phyloP scores from a whole-genome alignment of 2,113 vertebrate genomes.

The Nothobranchius kuhntae region DNA sequence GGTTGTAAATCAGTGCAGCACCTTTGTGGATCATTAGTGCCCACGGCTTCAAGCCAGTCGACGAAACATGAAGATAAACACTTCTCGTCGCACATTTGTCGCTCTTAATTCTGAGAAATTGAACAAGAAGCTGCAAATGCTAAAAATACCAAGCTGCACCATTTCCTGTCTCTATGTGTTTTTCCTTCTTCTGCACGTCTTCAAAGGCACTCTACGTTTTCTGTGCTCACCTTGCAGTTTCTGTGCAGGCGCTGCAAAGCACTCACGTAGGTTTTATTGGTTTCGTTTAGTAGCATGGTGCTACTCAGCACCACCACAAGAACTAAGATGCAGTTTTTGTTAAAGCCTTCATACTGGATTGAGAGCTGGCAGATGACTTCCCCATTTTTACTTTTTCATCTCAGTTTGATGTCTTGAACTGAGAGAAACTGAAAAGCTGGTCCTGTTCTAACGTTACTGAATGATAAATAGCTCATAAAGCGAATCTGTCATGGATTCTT shows the following conservation, averaged over 20 bases:
- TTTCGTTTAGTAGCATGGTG: slow-evolving; percentile 18
- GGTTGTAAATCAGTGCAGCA: not conserved
- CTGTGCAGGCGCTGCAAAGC: slow-evolving; percentile 32
- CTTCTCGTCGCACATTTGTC: not conserved
- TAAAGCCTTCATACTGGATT: not conserved
- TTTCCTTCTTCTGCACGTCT: slow-evolving; percentile 38
- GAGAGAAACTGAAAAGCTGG: too few relatives aligned
- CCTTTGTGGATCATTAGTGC: not conserved
- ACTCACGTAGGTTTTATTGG: slow-evolving; percentile 16
- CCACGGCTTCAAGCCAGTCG: not conserved
- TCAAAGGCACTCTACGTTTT: slow-evolving; percentile 45
- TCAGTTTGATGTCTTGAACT: not conserved
- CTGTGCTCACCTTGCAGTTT: slow-evolving; percentile 58
- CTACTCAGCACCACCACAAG: slow-evolving; percentile 14
- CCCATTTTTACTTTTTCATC: not conserved
- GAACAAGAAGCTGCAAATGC: slow-evolving; percentile 9
- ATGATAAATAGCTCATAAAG: not conserved
- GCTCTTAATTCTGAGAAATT: not conserved
- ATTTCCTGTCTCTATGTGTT: slow-evolving; percentile 49
- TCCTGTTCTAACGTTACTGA: not conserved
- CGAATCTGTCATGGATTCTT: too few relatives aligned
- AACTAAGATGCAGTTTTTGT: slow-evolving; percentile 11
- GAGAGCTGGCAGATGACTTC: slow-evolving; percentile 4
- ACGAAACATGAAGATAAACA: rapidly evolving
- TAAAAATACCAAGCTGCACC: slow-evolving; percentile 39